Percentiles rank a stretch among this genome's conserved stretches.
Conservation (phyloP, 2,888 invertebrate genomes). For the Germaria angustata region DNA sequence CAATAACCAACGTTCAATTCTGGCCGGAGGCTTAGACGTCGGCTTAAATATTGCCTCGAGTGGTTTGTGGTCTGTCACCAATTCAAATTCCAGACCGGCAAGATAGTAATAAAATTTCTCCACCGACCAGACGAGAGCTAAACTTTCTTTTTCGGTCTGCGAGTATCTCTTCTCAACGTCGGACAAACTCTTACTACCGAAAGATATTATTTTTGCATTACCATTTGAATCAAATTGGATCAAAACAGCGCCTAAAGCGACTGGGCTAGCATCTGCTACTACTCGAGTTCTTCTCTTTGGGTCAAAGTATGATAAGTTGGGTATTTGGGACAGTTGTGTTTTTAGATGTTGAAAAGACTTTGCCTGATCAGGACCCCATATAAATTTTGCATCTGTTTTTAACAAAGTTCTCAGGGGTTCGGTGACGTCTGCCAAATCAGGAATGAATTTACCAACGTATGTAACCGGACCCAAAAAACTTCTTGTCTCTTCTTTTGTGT, state of each 20-base stretch:
- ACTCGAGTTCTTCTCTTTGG: constrained; percentile 52
- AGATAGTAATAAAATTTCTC: constrained; percentile 66
- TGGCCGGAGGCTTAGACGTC: neutral
- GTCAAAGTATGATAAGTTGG: constrained; percentile 59
- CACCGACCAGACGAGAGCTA: constrained; percentile 61
- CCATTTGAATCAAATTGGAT: constrained; percentile 56
- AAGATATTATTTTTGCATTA: constrained; percentile 57
- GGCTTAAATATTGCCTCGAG: constrained; percentile 51
- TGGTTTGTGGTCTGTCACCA: constrained; percentile 57
- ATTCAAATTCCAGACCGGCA: constrained; percentile 56
- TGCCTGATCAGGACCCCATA: constrained; percentile 49
- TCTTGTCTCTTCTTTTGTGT: neutral
- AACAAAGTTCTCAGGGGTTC: neutral
- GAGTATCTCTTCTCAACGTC: constrained; percentile 61
- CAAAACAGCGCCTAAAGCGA: constrained; percentile 64
- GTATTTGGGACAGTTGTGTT: constrained; percentile 40
- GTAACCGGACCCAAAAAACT: neutral
- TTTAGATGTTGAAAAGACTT: constrained; percentile 57
- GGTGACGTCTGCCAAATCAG: neutral
- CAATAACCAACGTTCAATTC: neutral
- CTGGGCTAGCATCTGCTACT: constrained; percentile 63
- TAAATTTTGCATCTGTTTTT: constrained; percentile 40
- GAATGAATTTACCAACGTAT: neutral
- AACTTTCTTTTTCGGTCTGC: constrained; percentile 63
- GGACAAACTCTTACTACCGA: constrained; percentile 64